These are phyloP conservation scores for Ficedula albicollis DNA, from an alignment of 2,797 vertebrate genomes.

Conservation along the genomic window DNA sequence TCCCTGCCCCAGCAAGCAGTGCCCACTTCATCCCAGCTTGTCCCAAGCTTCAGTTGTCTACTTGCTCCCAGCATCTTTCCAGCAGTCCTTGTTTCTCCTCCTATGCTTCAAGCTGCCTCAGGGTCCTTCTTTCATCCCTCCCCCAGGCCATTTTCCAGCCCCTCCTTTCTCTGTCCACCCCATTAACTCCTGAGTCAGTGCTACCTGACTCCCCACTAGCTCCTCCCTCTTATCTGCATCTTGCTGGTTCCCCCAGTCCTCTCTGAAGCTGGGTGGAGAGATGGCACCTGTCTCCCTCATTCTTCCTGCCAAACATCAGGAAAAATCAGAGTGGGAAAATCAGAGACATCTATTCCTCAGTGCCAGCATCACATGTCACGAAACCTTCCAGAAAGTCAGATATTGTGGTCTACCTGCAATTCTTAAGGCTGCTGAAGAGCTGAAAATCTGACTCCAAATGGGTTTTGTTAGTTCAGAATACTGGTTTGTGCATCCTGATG, in stretches of 20 bases:
- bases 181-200: not conserved
- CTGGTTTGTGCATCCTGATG: not conserved
- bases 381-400: not conserved
- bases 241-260: not conserved
- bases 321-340: not conserved
- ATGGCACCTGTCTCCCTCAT: not conserved
- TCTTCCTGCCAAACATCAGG: not conserved
- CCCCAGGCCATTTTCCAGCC: not conserved
- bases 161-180: not conserved
- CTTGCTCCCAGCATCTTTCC: not conserved
- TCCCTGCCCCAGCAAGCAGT: not conserved
- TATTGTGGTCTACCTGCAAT: not conserved
- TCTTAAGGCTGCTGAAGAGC: not conserved
- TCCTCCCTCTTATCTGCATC: not conserved
- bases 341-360: not conserved
- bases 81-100: not conserved
- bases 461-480: not conserved
- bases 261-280: not conserved
- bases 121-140: not conserved
- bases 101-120: not conserved
- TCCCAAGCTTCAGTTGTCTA: not conserved
- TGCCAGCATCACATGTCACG: not conserved
- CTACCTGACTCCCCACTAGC: not conserved
- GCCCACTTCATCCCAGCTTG: not conserved
- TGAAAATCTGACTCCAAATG: not conserved